phyloP scores from a whole-genome alignment of 1,140 invertebrate species.

The Drosophila novamexicana region DNA sequence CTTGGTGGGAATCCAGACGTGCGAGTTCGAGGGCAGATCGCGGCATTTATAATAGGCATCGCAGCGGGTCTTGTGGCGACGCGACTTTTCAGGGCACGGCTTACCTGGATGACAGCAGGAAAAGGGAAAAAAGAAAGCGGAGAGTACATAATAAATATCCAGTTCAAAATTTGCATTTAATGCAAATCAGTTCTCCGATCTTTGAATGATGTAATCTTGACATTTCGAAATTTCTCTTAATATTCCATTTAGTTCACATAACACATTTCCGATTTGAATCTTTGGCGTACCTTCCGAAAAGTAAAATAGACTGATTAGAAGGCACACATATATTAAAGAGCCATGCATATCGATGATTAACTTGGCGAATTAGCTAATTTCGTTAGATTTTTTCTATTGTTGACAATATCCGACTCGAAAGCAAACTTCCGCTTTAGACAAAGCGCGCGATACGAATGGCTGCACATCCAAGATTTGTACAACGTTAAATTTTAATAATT shows the following conservation, averaged over 20 bases:
- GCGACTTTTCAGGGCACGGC: conserved; percentile 85
- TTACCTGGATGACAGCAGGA: conserved; percentile 59
- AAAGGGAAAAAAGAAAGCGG: conserved; percentile 13
- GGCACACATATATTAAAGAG: conserved; percentile 51
- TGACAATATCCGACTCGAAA: conserved; percentile 30
- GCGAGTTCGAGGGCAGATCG: conserved; percentile 84
- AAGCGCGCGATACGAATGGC: conserved; percentile 73
- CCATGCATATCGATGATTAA: conserved; percentile 48
- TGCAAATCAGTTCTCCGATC: too few relatives aligned
- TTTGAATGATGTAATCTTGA: too few relatives aligned
- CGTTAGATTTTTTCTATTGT: conserved; percentile 13
- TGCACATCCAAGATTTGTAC: conserved; percentile 50
- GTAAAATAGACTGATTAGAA: conserved; percentile 66
- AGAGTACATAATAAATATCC: conserved; percentile 8
- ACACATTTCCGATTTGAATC: not conserved
- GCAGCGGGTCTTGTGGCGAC: conserved; percentile 85
- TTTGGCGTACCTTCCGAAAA: conserved; percentile 74
- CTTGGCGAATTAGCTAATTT: conserved; percentile 19
- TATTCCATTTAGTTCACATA: not conserved
- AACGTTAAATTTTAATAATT: conserved; percentile 73
- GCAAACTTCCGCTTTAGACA: conserved; percentile 50
- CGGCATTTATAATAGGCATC: conserved; percentile 85
- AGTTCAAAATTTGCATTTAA: too few relatives aligned
- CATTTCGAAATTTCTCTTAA: not conserved
- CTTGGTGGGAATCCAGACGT: conserved; percentile 85